Base-by-base conservation (phyloP, 2,888 invertebrate species). In the Phymatocera aterrima region DNA sequence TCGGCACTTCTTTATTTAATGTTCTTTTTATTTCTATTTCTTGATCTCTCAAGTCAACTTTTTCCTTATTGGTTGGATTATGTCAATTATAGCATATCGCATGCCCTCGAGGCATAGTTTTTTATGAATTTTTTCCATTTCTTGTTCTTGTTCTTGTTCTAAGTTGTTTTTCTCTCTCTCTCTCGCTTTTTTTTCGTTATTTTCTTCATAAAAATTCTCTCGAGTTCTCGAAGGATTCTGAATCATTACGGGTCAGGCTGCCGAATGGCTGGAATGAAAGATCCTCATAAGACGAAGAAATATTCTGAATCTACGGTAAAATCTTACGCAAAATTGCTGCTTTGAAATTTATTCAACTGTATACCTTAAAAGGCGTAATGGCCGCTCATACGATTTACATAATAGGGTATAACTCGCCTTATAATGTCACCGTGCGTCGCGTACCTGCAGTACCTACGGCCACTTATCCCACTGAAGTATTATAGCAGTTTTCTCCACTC, bases 361-460 rank as follows among this genome's bases (percentile, higher is more conserved):
- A 12, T 18, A 43, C 78, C 60, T 12, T 61, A 78, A 43, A 78
- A 74, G 78, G 78, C 46, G 57, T 78, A 74, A 72, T 72, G 61
- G 78, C 18, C 51, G 8, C 74, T 46, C 70, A 21, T 70, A 72
- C 60, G 34, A 78, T 78, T 78, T 78, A 60, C 78, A 78, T 78
- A 78, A 78, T 78, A 78, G 72, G 78, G 74, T 74, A 78, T 48
- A 78, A 61, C 78, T 75, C 40, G 75, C 40, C 75, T 37, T 72
- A 57, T 40, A 34, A 40, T 15, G 34, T 72, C 51, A n/a, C 31
- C n/a, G 51, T 15, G 51, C 54, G 54, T 15, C 54, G 15, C 5
- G 4, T 40, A 40, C 40, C 4, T 40, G 8, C 40, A 40, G 2
- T 10, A 37, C 61, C 34, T 64, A 34, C 37, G n/a, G n/a, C n/a